These are phyloP conservation scores for Ophioninae sp. DNA, from an alignment of 2,888 invertebrate genomes.

Conservation along the genomic window DNA sequence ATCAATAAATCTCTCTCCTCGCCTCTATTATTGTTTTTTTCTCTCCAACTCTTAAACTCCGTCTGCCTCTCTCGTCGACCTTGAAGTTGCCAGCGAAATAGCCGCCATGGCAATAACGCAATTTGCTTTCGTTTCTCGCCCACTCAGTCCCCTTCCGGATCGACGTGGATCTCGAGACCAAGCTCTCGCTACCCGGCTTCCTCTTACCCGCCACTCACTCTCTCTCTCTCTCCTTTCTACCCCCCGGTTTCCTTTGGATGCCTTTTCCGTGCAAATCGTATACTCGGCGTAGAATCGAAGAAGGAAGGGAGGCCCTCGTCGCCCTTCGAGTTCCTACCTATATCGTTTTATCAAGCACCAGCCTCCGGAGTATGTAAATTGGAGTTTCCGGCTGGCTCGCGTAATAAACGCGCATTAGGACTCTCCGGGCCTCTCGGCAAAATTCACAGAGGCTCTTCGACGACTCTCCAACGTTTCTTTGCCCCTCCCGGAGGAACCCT, in stretches of 20 bases:
- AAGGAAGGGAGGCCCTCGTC: slow-evolving; percentile 23
- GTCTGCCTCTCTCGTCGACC: slow-evolving; percentile 35
- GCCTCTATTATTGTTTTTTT: background rate
- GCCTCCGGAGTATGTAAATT: slow-evolving; percentile 65
- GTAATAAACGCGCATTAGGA: slow-evolving; percentile 69
- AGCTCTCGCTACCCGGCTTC: slow-evolving; percentile 46
- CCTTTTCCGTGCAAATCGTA: slow-evolving; percentile 63
- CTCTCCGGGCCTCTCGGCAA: slow-evolving; percentile 52
- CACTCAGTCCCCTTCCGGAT: slow-evolving; percentile 49
- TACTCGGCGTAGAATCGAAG: slow-evolving; percentile 56
- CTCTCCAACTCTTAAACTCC: background rate
- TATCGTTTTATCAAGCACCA: slow-evolving; percentile 47
- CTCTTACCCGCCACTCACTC: slow-evolving; percentile 20
- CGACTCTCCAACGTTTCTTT: slow-evolving; percentile 60
- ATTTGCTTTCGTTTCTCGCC: slow-evolving; percentile 63
- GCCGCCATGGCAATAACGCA: slow-evolving; percentile 61
- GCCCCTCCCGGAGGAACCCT: slow-evolving; percentile 25
- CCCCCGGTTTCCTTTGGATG: slow-evolving; percentile 27
- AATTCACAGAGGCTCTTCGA: slow-evolving; percentile 62
- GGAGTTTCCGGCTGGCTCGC: slow-evolving; percentile 67
- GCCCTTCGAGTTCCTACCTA: slow-evolving; percentile 40
- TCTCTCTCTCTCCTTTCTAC: slow-evolving; percentile 4
- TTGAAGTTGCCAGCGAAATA: slow-evolving; percentile 59
- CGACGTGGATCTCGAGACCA: slow-evolving; percentile 49
- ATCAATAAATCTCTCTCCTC: background rate